Conservation (phyloP, 2,888 invertebrate genomes). For the Myathropa florea region DNA sequence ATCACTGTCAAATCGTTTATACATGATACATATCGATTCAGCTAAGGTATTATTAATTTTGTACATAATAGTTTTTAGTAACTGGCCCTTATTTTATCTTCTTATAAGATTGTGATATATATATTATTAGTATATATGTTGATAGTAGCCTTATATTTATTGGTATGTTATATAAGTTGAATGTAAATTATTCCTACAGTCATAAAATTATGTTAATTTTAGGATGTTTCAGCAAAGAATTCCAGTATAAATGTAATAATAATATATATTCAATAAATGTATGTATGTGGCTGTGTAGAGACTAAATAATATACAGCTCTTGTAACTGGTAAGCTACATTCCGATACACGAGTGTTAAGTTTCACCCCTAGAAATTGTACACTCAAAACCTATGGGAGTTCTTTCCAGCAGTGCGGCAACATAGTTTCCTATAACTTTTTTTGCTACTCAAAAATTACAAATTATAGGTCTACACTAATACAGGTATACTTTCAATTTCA, state of each 20-base stretch:
- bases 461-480: constrained; percentile 52
- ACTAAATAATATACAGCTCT: background rate
- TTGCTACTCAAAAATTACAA: constrained; percentile 40
- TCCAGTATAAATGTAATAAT: background rate
- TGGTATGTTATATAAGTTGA: too few species aligned
- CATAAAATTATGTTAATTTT: background rate
- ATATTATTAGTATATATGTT: too few species aligned
- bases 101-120: too few species aligned
- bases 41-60: background rate
- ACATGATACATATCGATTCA: background rate
- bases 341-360: constrained; percentile 16
- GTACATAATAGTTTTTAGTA: constrained; percentile 32
- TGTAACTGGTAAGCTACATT: constrained; percentile 16
- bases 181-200: too few species aligned
- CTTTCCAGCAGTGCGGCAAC: constrained; percentile 53
- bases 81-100: background rate
- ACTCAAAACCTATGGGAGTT: constrained; percentile 1
- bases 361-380: constrained; percentile 32
- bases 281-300: background rate
- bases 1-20: background rate
- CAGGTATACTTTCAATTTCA: constrained; percentile 5
- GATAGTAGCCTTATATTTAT: too few species aligned
- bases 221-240: background rate
- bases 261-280: background rate
- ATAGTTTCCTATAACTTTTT: constrained; percentile 51